Evolutionary conservation across 1,140 invertebrate genomes (phyloP), one percentile per base, ranked within the genome.

Genomic region (Sitodiplosis mosellana): DNA sequence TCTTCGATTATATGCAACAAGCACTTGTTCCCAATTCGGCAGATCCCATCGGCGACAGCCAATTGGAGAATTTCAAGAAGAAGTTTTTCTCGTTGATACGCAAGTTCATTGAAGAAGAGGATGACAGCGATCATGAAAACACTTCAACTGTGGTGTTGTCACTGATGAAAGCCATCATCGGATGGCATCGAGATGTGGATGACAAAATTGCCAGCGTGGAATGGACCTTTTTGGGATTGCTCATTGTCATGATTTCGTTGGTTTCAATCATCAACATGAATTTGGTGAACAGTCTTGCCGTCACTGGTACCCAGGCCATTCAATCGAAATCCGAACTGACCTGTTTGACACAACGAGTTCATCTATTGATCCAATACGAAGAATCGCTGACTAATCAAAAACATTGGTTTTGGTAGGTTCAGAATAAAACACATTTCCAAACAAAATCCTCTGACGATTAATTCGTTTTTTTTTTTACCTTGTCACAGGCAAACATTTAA

Each of bases 281-380:
- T 40, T 40, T 40, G 37, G 37, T 40, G 37, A 40, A 40, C 37
- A 40, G 37, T 40, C 37, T 40, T 40, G 37, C 37, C 14, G 37
- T 40, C 14, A 40, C 37, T 18, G 37, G 37, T 40, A 40, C 37
- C 4, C 37, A 40, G 12, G 37, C 37, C 17, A 40, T 40, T 18
- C 37, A 40, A 18, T 40, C 37, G 5, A 40, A 40, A 40, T 40
- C 37, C 5, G 37, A 40, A 40, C 17, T 40, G 4, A 40, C 37
- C 17, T 40, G 37, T 18, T 40, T 40, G 12, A 40, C 37, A 12
- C 37, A 40, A 18, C 37, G 37, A 40, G 37, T 40, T 14, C 37
- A 15, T 40, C 37, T 40, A 18, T 40, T 40, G 17, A 14, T 40
- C 37, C 37, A 40, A 40, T 40, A 40, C 37, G 37, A 40, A 40